Percentiles rank a stretch among this genome's conserved stretches.
These are phyloP conservation scores for Drosophila cracens DNA, from an alignment of 2,888 invertebrate species.

Conservation along the genomic window DNA sequence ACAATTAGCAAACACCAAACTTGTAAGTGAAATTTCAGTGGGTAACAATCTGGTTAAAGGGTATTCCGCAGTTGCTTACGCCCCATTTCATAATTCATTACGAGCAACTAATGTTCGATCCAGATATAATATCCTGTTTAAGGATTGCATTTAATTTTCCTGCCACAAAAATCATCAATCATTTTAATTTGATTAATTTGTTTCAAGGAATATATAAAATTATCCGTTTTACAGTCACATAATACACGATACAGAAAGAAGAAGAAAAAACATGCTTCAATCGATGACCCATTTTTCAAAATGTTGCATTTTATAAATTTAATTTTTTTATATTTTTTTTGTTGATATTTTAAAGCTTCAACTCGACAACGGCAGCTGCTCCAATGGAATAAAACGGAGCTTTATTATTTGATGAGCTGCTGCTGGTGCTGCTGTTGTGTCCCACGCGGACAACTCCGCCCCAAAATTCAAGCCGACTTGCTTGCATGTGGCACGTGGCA, in stretches of 20 bases:
- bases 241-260: slow-evolving; percentile 13
- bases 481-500: slow-evolving; percentile 4
- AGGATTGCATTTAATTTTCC: background rate
- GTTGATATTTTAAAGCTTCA: slow-evolving; percentile 10
- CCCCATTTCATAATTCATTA: background rate
- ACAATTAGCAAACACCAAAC: background rate
- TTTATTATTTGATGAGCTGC: slow-evolving; percentile 69
- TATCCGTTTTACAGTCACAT: background rate
- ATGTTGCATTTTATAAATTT: background rate
- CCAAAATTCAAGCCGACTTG: background rate
- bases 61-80: background rate
- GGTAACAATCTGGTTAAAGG: background rate
- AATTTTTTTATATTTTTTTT: slow-evolving; percentile 28
- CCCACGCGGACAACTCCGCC: background rate
- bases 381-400: slow-evolving; percentile 26
- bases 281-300: slow-evolving; percentile 43
- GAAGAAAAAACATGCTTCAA: slow-evolving; percentile 12
- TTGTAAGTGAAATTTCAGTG: background rate
- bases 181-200: background rate
- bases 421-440: background rate
- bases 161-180: background rate
- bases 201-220: background rate
- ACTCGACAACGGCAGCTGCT: slow-evolving; percentile 48
- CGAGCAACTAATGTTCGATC: background rate
- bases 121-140: background rate